phyloP scores from a whole-genome alignment of 2,113 vertebrate species.

The Macrotus californicus region DNA sequence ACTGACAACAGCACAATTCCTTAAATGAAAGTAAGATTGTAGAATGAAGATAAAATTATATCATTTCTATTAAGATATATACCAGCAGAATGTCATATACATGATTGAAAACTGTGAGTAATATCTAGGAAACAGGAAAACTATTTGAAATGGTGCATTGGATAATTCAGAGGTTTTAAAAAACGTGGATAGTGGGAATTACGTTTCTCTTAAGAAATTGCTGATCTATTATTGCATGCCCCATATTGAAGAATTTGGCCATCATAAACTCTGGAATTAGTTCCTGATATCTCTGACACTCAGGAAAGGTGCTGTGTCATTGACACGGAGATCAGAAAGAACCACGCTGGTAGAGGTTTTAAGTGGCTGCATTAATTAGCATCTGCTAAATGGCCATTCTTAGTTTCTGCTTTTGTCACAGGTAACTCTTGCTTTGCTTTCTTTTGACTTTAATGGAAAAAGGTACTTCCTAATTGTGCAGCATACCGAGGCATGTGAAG shows the following conservation, averaged over 20 bases:
- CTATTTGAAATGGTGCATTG: constrained; percentile 31
- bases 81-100: not conserved
- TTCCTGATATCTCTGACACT: not conserved
- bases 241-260: not conserved
- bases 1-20: constrained; percentile 32
- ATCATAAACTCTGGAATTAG: not conserved
- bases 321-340: not conserved
- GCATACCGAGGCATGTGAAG: not conserved
- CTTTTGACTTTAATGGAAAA: not conserved
- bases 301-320: not conserved
- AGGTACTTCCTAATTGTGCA: not conserved
- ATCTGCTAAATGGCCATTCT: not conserved
- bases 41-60: constrained; percentile 19
- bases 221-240: not conserved
- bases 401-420: not conserved
- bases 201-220: not conserved
- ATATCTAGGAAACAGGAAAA: constrained; percentile 30
- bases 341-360: not conserved
- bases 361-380: not conserved
- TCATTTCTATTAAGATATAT: constrained; percentile 48
- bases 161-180: constrained; percentile 37
- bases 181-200: not conserved
- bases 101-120: not conserved
- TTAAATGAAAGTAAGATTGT: constrained; percentile 46
- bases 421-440: not conserved